phyloP scores from a whole-genome alignment of 2,888 invertebrate species.

The Argyresthia albistria region DNA sequence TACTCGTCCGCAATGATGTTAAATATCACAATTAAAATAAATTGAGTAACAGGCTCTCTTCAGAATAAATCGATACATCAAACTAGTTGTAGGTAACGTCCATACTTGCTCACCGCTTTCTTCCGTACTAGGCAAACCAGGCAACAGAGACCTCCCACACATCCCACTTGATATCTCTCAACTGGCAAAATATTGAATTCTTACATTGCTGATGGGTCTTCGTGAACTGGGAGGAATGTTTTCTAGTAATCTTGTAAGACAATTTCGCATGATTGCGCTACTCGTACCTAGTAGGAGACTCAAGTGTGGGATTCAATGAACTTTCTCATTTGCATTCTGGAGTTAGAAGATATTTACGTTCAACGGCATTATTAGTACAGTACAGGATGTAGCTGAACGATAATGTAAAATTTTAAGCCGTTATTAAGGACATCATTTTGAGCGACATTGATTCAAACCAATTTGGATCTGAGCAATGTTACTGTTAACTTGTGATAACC shows the following conservation, averaged over 20 bases:
- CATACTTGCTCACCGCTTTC: constrained; percentile 22
- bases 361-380: too few relatives aligned
- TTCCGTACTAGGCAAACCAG: constrained; percentile 8
- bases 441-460: too few relatives aligned
- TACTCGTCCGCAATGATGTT: too few relatives aligned
- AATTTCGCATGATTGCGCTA: constrained; percentile 2
- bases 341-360: neutral
- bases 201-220: neutral
- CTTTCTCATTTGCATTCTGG: neutral
- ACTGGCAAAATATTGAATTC: neutral
- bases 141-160: neutral
- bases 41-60: neutral
- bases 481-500: too few relatives aligned
- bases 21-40: too few relatives aligned
- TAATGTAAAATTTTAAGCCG: too few relatives aligned
- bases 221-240: neutral
- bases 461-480: too few relatives aligned
- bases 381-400: too few relatives aligned
- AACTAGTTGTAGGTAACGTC: neutral
- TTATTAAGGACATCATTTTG: too few relatives aligned
- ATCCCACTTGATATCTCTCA: neutral
- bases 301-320: neutral
- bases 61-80: neutral
- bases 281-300: neutral
- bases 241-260: neutral